Conservation (phyloP, 1,140 invertebrate species). For the Bombus pyrosoma region DNA sequence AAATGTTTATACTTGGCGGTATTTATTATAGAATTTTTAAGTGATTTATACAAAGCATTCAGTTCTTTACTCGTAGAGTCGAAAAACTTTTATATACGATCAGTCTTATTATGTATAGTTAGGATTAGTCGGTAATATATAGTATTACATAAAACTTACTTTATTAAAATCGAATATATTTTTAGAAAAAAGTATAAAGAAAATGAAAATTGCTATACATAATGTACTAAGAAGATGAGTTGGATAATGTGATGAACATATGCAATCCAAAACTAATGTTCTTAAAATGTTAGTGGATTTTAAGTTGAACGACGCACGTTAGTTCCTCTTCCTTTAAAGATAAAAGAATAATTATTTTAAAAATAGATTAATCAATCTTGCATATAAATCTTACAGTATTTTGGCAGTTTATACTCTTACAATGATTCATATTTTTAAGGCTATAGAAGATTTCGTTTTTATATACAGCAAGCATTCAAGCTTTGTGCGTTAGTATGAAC, state of each 20-base stretch:
- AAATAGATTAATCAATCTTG: not conserved
- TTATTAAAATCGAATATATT: slow-evolving; percentile 50
- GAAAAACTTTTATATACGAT: slow-evolving; percentile 15
- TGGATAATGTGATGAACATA: not conserved
- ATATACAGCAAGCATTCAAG: not conserved
- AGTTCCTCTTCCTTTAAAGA: not conserved
- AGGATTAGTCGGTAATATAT: not conserved
- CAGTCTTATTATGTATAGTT: not conserved
- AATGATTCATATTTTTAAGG: not conserved
- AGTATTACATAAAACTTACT: slow-evolving; percentile 25
- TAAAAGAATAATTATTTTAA: not conserved
- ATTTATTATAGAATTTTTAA: not conserved
- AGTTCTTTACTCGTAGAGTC: slow-evolving; percentile 18
- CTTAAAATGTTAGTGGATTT: not conserved
- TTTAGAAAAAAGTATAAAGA: slow-evolving; percentile 29
- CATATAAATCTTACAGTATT: slow-evolving; percentile 8
- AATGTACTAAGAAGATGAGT: not conserved
- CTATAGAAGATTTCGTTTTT: not conserved
- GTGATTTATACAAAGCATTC: not conserved
- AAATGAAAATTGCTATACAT: not conserved
- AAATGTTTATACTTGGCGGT: slow-evolving; percentile 36
- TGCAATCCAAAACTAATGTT: slow-evolving; percentile 1
- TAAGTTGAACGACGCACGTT: slow-evolving; percentile 3
- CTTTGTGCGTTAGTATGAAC: not conserved
- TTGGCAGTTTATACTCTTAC: not conserved